Conservation (phyloP, 2,113 vertebrate genomes). For the Archilochus colubris region DNA sequence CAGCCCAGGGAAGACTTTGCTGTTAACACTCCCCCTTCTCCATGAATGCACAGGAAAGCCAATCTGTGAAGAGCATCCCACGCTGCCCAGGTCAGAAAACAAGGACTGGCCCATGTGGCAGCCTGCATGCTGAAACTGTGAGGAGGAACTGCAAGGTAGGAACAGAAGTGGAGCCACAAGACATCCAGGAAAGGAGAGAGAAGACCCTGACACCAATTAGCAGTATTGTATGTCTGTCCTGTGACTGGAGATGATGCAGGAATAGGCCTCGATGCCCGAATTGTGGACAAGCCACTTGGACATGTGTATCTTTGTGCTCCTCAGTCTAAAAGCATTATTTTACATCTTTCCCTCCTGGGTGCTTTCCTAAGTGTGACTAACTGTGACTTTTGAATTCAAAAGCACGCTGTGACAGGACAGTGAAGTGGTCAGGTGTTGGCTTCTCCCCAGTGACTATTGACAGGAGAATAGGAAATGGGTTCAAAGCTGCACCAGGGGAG, state of each 20-base stretch:
- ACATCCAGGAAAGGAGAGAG: neutral
- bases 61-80: neutral
- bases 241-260: neutral
- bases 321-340: fast-evolving
- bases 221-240: neutral
- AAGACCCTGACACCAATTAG: neutral
- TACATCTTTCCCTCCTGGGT: fast-evolving
- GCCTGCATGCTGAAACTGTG: neutral
- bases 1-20: neutral
- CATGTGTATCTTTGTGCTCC: neutral
- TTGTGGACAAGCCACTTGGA: fast-evolving
- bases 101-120: neutral
- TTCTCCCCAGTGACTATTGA: no score
- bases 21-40: neutral
- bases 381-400: neutral
- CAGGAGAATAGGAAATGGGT: no score
- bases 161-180: neutral
- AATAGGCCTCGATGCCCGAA: neutral
- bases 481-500: no score
- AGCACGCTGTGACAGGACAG: no score
- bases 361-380: neutral
- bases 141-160: neutral
- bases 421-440: fast-evolving
- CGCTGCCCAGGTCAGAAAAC: neutral
- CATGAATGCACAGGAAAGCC: fast-evolving